Base-by-base conservation (phyloP, 2,797 vertebrate species). In the Arrhamphus sclerolepis region DNA sequence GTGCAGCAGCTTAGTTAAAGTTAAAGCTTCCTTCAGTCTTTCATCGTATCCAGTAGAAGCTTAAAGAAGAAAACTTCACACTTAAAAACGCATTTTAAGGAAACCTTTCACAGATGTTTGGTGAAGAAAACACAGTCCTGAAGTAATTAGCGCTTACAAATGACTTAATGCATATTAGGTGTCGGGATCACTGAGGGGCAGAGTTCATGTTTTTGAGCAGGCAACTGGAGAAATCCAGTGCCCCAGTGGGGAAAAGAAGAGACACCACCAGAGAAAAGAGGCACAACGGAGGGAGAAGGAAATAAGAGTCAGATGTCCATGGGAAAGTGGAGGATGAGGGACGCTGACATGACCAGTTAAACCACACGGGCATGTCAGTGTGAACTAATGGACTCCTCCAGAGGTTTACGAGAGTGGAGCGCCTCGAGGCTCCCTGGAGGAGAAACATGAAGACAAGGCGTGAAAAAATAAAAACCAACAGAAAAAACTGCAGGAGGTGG, bases 281-380 rank as follows among this genome's bases (percentile, higher is more conserved):
- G 49, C 10, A 43, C 9, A 62, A 59, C 21, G n/a, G 20, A 71
- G 59, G 56, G 67, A 66, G 68, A 62, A 75, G 81, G 72, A 79
- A 82, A 67, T 64, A 66, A 29, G 50, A 72, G 74, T 86, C 83
- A 75, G 77, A 81, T 84, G 70, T 88, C 75, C 81, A 81, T 91
- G 88, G 86, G 89, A 89, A 89, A 83, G 68, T 42, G 52, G 71
- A 70, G 51, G 73, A 60, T 70, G 73, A 81, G 83, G 70, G 71
- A 47, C 62, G 16, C 0, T 17, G 46, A 72, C 4, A 29, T 7
- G 28, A 42, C 55, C 77, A 65, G 70, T 66, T 69, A 53, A 64
- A 77, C 75, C 56, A 75, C 59, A 46, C 66, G 51, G 67, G 66
- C 75, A 73, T 48, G 57, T 74, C 60, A 50, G 16, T 20, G 28